A percentile compares a stretch with the other conserved stretches of the same genome.
phyloP scores from a whole-genome alignment of 2,888 invertebrate genomes.

The Drosophila lutescens region DNA sequence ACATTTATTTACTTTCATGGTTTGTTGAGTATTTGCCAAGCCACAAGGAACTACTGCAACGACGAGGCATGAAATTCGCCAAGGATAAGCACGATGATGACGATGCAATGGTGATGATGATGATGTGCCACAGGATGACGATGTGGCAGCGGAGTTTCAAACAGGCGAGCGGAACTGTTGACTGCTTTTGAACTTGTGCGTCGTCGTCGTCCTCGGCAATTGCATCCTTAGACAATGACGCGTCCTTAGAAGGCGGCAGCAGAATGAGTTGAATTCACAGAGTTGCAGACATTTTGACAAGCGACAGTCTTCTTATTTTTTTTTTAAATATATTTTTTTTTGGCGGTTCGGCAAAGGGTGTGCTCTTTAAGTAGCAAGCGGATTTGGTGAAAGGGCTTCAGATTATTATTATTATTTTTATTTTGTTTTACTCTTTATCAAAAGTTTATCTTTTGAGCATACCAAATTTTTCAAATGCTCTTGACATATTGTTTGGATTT shows the following conservation, averaged over 20 bases:
- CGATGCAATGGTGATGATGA: conserved; percentile 23
- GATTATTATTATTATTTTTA: conserved; percentile 11
- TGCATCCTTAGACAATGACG: conserved; percentile 58
- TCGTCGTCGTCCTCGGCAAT: conserved; percentile 41
- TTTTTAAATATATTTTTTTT: conserved; percentile 21
- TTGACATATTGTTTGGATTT: no score
- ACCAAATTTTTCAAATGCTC: background rate
- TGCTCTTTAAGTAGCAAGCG: conserved; percentile 46
- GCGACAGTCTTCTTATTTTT: conserved; percentile 40
- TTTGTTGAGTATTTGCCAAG: conserved; percentile 80
- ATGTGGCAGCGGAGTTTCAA: conserved; percentile 33
- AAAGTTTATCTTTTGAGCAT: conserved; percentile 7
- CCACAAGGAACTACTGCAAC: conserved; percentile 66
- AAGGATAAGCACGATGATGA: conserved; percentile 46
- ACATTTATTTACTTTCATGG: conserved; percentile 81
- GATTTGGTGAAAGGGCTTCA: conserved; percentile 19
- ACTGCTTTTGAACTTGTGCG: conserved; percentile 66
- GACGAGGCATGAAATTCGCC: conserved; percentile 53
- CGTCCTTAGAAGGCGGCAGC: conserved; percentile 24
- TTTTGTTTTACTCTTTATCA: conserved; percentile 4
- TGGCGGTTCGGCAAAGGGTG: conserved; percentile 25
- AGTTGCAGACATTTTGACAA: conserved; percentile 56
- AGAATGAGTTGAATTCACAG: conserved; percentile 11
- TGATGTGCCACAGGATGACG: conserved; percentile 23
- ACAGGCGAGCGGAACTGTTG: conserved; percentile 56